Conservation (phyloP, 2,113 vertebrate genomes). For the Dicentrarchus labrax region DNA sequence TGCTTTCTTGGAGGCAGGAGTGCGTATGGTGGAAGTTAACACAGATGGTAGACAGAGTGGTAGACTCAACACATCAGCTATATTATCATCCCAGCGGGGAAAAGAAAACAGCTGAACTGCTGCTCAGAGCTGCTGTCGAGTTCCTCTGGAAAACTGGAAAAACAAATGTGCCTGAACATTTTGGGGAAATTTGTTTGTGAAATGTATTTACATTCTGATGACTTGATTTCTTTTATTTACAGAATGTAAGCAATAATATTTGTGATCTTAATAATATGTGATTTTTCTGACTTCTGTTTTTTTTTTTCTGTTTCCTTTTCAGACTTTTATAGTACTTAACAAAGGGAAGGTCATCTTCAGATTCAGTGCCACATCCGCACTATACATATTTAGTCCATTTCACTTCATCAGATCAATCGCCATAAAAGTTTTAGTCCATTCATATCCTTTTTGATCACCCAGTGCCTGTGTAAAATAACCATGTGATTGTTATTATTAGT, state of each 20-base stretch:
- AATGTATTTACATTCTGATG: not conserved
- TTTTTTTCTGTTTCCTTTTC: slow-evolving; percentile 72
- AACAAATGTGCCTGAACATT: not conserved
- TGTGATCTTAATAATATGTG: not conserved
- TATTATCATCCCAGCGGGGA: slow-evolving; percentile 3
- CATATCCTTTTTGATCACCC: slow-evolving; percentile 94
- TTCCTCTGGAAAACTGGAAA: not conserved
- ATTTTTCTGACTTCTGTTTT: slow-evolving; percentile 23
- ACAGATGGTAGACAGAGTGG: slow-evolving; percentile 50
- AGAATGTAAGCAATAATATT: not conserved
- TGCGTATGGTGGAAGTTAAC: slow-evolving; percentile 34
- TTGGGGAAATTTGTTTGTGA: not conserved
- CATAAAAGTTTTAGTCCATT: slow-evolving; percentile 96
- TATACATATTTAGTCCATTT: slow-evolving; percentile 96
- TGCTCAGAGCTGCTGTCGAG: slow-evolving; percentile 3
- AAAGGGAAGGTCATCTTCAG: slow-evolving; percentile 99
- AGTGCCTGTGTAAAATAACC: not conserved
- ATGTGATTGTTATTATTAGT: not conserved
- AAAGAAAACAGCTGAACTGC: slow-evolving; percentile 16
- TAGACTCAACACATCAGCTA: slow-evolving; percentile 33
- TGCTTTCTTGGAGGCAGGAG: slow-evolving; percentile 52
- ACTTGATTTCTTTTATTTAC: not conserved
- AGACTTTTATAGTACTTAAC: slow-evolving; percentile 99
- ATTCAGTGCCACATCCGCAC: slow-evolving; percentile 96
- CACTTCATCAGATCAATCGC: slow-evolving; percentile 93